Percentiles rank a stretch among this genome's conserved stretches.
Evolutionary conservation across 2,113 vertebrate species (phyloP).

Genomic region (Corythoichthys haematopterus): DNA sequence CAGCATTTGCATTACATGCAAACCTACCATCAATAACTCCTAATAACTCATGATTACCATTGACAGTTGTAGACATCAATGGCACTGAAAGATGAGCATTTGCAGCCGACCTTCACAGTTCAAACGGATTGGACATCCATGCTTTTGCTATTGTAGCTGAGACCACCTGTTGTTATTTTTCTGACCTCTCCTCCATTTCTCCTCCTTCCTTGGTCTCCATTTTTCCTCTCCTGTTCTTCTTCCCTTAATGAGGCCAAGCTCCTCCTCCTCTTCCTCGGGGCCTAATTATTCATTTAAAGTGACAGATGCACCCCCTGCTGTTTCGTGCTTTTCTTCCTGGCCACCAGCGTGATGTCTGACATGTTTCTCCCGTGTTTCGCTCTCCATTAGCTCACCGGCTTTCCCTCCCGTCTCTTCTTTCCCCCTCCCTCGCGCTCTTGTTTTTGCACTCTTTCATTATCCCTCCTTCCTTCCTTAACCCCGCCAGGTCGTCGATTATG

Average conservation of each 20-base stretch:
- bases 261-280: slow-evolving; percentile 23
- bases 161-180: not conserved
- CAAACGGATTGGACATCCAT: no score
- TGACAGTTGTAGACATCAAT: no score
- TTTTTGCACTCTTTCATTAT: slow-evolving; percentile 8
- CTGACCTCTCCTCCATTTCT: slow-evolving; percentile 10
- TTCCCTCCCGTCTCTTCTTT: not conserved
- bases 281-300: slow-evolving; percentile 40
- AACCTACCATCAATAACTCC: no score
- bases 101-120: no score
- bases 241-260: slow-evolving; percentile 45
- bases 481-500: slow-evolving; percentile 49
- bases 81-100: no score
- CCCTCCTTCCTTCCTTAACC: slow-evolving; percentile 38
- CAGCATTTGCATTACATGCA: no score
- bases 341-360: not conserved
- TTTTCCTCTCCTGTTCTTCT: not conserved
- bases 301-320: no score
- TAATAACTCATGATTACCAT: no score
- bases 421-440: slow-evolving; percentile 5
- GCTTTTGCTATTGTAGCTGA: not conserved
- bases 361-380: not conserved
- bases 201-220: not conserved
- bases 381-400: not conserved
- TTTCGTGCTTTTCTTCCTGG: no score